Evolutionary conservation across 1,140 invertebrate genomes (phyloP), one percentile per base, ranked within the genome.

Genomic region (Batillaria attramentaria): DNA sequence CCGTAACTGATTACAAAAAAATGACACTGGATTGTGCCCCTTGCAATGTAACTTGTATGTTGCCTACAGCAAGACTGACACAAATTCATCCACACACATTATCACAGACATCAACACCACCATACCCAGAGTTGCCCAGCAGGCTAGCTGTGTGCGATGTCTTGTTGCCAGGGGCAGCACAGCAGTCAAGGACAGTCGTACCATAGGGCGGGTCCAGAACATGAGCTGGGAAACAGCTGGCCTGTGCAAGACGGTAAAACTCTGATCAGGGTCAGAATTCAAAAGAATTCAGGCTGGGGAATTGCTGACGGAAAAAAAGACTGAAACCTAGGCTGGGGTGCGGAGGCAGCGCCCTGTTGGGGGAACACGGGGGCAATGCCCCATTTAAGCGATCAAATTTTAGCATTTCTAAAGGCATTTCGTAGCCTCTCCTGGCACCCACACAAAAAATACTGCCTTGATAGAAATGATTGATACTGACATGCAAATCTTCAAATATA

Each of bases 111-210:
- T n/a, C 24, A 50, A 13, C 46, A 50, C 46, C 10, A 2, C 82
- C 85, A 79, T 91, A 95, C 93, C 95, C 94, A 75, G 93, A 89
- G 90, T 98, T 97, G 70, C 94, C 91, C 89, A 98, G 93, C 13
- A 95, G 90, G 41, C 96, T 94, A 72, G 97, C 96, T 31, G 97
- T 89, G 91, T 98, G 96, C 24, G 95, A 94, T 0, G 97, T 97
- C 91, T 99, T 99, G 95, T 98, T 98, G 54, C 98, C 98, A 18
- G 98, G 98, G 37, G 97, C 97, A 16, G 97, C 96, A 92, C 97
- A 99, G 93, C 96, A 95, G 89, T 99, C 98, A 50, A 99, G 88
- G 3, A 97, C 94, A 18, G 92, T 91, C 83, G 94, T 93, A 6
- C 94, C 94, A 16, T 93, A 87, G 33, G 93, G 89, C 42, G 97